Base-by-base conservation (phyloP, 1,140 invertebrate genomes). In the Branchinecta lynchi region DNA sequence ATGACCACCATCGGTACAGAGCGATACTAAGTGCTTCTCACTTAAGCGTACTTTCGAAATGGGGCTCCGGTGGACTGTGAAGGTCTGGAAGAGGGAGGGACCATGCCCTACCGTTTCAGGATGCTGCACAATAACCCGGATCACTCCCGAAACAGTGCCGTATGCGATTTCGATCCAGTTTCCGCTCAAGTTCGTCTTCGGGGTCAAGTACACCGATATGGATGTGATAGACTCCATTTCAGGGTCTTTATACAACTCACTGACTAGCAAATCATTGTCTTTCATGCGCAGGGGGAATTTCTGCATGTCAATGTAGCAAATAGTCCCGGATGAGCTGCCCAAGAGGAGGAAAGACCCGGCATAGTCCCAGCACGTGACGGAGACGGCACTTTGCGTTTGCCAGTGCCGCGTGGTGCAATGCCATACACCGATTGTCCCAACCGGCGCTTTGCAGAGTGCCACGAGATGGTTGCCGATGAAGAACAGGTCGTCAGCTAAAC, bases 161-260 rank as follows among this genome's bases (percentile, higher is more conserved):
- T 99, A 99, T 0, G 96, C 96, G 75, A 99, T 98, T 82, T 99
- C 96, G 76, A 98, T 96, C 94, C 94, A 98, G 80, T 98, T 98
- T 43, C 94, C 94, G 81, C 91, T 94, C 45, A 96, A 81, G 84
- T 92, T 96, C 74, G 94, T 97, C 84, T 97, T 98, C 21, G 94
- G 93, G 21, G 95, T 98, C 43, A 98, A 82, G 80, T 98, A 99
- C 3, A 98, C 95, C 66, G 93, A 97, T 74, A 99, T 93, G n/a
- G 95, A 92, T 65, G 95, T 98, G 45, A 99, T 96, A 32, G 91
- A 89, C 80, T 98, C 95, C 76, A 88, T 87, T 73, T 89, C 89
- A 15, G 92, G 91, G 81, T 99, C 96, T 77, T 87, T 86, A 77
- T 98, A 99, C 3, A 99, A 79, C 80, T 98, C 93, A 20, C 95